Base-by-base conservation (phyloP, 2,113 vertebrate species). In the Gymnogyps californianus region DNA sequence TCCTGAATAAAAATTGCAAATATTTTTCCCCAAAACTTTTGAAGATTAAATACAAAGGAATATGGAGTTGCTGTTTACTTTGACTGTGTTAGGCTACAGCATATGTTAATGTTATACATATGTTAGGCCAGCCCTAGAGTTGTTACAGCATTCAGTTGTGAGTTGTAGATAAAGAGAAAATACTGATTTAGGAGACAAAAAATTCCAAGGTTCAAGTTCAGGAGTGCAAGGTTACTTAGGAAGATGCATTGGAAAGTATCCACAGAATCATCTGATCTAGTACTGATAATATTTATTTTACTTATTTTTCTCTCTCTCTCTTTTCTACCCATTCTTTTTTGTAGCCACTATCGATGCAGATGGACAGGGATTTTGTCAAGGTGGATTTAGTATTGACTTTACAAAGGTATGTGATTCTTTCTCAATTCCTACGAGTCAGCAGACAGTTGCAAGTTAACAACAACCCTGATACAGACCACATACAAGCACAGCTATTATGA, bases 311-410 rank as follows among this genome's bases (percentile, higher is more conserved):
- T 75, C 13, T 76, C n/a, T 44, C 21, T 92, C 65, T 91, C 58
- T 95, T 85, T 96, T 95, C 62, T 67, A 7, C 89, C 59, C 22
- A 21, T 94, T 96, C 87, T 96, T 42, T 61, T 87, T 96, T 98
- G 89, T 97, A 99, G 99, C 46, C 72, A 98, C 97, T 44, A 98
- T 95, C 16, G 98, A 99, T 64, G 99, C 99, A 52, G 99, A 99
- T 83, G 99, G 99, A 12, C 99, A 99, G 97, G 99, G 99, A 29
- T 99, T 99, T 98, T 99, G 99, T 97, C 99, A 99, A 98, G 99
- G 99, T 66, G 99, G 99, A 94, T 99, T 99, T 98, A 99, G 99
- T 74, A 99, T 98, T 71, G 99, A 99, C 95, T 99, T 99, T 89
- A 98, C 99, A 29, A 99, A 99, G 98, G 99, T 99, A 98, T 69